Base-by-base conservation (phyloP, 2,888 invertebrate genomes). In the Morpho achilles region DNA sequence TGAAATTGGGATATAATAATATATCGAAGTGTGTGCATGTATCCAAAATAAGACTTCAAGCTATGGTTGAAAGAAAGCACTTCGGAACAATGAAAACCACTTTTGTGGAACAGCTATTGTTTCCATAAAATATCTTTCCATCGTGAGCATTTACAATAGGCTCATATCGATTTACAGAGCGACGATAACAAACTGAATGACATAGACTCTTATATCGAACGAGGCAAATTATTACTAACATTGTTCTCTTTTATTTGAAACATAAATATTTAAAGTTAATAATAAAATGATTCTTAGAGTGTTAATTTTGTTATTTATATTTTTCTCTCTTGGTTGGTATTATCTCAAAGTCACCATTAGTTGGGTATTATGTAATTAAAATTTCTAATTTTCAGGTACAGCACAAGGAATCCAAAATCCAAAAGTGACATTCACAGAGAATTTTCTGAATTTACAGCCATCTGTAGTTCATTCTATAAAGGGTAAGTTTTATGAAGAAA, bases 91-190 rank as follows among this genome's bases (percentile, higher is more conserved):
- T 82, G 75, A 77, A 75, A 79, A 72, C 70, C 74, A 72, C 75
- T 79, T 77, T 75, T 71, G 75, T 75, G 73, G 75, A 81, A 82
- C 78, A 69, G 65, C 76, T 69, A 84, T 87, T 87, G 86, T 85
- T 84, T 79, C 69, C 70, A 71, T 66, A 63, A 68, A 78, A 82
- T 82, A 78, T 77, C 78, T 80, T 83, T 85, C 83, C 80, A 73
- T 72, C 69, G 72, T 77, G 64, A 72, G 79, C 75, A 76, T 77
- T 72, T 66, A 80, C 82, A 87, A 86, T 84, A 71, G 77, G 63
- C 62, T 72, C 76, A 80, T 81, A 84, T 77, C 77, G 74, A 67
- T 79, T 81, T 80, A 80, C 74, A 74, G 70, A 56, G 71, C 75
- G 72, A 22, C 8, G 49, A 52, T 69, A 68, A 67, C 62, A 69